Base-by-base conservation (phyloP, 2,797 vertebrate genomes). In the Borostomias antarcticus region DNA sequence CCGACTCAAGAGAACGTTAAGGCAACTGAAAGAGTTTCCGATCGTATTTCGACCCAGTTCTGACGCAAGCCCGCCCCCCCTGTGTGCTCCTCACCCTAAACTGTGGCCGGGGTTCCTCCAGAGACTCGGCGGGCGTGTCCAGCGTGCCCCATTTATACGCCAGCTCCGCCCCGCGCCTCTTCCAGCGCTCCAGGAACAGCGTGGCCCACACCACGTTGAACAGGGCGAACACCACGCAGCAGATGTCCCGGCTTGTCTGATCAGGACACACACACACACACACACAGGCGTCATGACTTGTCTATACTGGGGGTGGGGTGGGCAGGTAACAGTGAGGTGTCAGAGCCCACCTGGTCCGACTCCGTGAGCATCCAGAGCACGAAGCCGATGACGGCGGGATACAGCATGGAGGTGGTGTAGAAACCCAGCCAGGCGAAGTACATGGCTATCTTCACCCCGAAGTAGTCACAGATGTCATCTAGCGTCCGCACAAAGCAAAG, bases 381-480 rank as follows among this genome's bases (percentile, higher is more conserved):
- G 28, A 98, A 95, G 74, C 97, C 96, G 0, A 99, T 95, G 69
- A 98, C 93, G 0, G 97, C 96, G 0, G 97, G 97, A 80, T 99
- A 98, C 15, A 99, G 92, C 95, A 98, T 95, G 0, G 96, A 97
- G 0, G 96, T 98, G 32, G 97, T 98, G 89, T 98, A 99, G 90
- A 98, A 98, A 1, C 96, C 97, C 86, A 99, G 75, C 97, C 97
- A 99, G 78, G 97, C 96, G 0, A 99, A 99, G 69, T 99, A 98
- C 97, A 99, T 95, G 63, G 94, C 97, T 0, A 99, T 95, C 89
- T 99, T 98, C 82, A 98, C 97, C 3, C 97, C 97, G 0, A 99
- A 99, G 78, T 99, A 99, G 81, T 98, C 96, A n/a, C 96, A 97
- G 84, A 99, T 97, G 48, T 99, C 97, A 72, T 98, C 97, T 99